Conservation (phyloP, 2,113 vertebrate genomes). For the Indicator maculatus region DNA sequence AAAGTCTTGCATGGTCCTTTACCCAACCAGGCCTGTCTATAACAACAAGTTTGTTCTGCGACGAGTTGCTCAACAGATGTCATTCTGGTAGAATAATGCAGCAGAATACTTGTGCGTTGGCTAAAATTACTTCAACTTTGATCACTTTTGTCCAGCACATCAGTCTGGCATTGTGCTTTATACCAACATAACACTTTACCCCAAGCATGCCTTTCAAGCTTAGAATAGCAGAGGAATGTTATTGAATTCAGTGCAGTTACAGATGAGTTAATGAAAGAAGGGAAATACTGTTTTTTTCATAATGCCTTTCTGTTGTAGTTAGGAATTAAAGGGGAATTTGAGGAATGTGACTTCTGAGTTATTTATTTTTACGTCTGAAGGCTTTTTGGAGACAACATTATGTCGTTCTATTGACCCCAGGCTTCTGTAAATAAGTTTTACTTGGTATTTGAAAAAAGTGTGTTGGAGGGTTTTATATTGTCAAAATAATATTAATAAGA, state of each 20-base stretch:
- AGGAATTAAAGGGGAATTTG: constrained; percentile 89
- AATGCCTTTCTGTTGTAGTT: constrained; percentile 85
- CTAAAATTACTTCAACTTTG: constrained; percentile 90
- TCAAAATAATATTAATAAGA: neutral
- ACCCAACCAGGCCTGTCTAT: constrained; percentile 76
- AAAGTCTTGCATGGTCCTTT: constrained; percentile 77
- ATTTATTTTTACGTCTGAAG: constrained; percentile 69
- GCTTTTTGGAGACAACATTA: constrained; percentile 29
- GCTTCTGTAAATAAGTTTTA: neutral
- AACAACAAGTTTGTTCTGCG: constrained; percentile 89
- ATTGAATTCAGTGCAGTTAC: constrained; percentile 90
- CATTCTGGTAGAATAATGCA: constrained; percentile 86
- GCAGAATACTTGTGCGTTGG: constrained; percentile 84
- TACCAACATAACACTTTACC: constrained; percentile 89
- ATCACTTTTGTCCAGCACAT: constrained; percentile 93
- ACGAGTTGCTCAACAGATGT: constrained; percentile 87
- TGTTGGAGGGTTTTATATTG: neutral
- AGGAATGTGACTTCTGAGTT: constrained; percentile 81
- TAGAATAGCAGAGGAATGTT: constrained; percentile 91
- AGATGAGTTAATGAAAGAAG: constrained; percentile 89
- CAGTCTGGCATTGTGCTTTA: constrained; percentile 96
- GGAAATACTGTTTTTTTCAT: constrained; percentile 98
- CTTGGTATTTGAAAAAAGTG: neutral
- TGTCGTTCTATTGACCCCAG: neutral
- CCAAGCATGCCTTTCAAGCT: constrained; percentile 85